Percentiles rank a stretch among this genome's conserved stretches.
These are phyloP conservation scores for Furnarius figulus DNA, from an alignment of 2,113 vertebrate genomes.

Conservation along the genomic window DNA sequence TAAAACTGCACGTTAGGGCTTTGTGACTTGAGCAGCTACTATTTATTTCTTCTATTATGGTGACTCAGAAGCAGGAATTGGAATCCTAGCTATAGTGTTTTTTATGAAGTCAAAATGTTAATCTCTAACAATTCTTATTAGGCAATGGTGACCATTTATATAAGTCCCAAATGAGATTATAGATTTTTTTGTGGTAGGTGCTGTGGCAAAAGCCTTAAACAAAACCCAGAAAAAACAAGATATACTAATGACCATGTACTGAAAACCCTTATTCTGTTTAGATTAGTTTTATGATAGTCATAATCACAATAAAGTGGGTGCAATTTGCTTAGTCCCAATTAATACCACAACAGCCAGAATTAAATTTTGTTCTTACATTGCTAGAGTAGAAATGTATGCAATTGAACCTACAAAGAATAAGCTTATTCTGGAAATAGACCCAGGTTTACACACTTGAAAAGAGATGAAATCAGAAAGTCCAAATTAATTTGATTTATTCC, in stretches of 20 bases:
- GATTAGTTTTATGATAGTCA: background rate
- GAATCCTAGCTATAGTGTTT: background rate
- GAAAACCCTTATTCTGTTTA: background rate
- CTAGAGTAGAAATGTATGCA: background rate
- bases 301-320: background rate
- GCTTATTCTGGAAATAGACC: background rate
- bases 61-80: background rate
- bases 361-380: background rate
- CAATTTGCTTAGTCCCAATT: background rate
- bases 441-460: background rate
- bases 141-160: background rate
- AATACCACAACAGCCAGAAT: background rate
- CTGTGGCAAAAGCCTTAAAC: background rate
- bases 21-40: background rate
- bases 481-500: background rate
- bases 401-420: background rate
- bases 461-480: background rate
- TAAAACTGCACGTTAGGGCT: background rate
- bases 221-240: background rate
- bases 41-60: background rate
- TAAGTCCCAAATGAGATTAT: background rate
- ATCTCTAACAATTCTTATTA: background rate
- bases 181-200: background rate
- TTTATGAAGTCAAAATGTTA: background rate
- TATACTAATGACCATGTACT: rapidly evolving